These are phyloP conservation scores for Hypolimnas misippus DNA, from an alignment of 2,888 invertebrate species.

Conservation along the genomic window DNA sequence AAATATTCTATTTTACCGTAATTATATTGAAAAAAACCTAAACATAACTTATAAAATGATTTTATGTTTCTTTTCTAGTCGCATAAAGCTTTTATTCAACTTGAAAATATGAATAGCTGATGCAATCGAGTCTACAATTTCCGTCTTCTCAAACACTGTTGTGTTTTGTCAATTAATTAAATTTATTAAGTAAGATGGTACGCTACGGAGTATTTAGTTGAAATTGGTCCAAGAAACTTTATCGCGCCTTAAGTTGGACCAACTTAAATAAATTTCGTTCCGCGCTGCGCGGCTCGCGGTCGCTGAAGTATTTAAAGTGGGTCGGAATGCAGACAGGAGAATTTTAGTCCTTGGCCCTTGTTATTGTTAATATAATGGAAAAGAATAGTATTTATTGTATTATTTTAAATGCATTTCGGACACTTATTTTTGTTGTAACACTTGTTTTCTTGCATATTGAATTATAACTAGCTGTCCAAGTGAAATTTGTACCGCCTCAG, in stretches of 20 bases:
- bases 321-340: conserved; percentile 20
- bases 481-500: no score
- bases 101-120: not conserved
- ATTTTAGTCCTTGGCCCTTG: conserved; percentile 15
- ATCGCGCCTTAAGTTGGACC: conserved; percentile 37
- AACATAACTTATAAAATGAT: no score
- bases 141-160: not conserved
- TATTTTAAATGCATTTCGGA: not conserved
- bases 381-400: not conserved
- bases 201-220: conserved; percentile 35
- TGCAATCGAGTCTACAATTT: not conserved
- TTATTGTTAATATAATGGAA: conserved; percentile 3
- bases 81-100: no score
- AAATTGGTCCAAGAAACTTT: conserved; percentile 42
- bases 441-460: no score
- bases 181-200: conserved; percentile 32
- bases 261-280: conserved; percentile 43
- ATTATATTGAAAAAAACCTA: no score
- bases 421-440: not conserved
- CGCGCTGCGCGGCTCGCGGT: conserved; percentile 30
- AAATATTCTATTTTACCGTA: no score
- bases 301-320: conserved; percentile 31
- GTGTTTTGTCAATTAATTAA: conserved; percentile 22
- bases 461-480: no score
- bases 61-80: no score